Evolutionary conservation across 2,797 vertebrate genomes (phyloP), one percentile per base, ranked within the genome.

Genomic region (Bucorvus abyssinicus): DNA sequence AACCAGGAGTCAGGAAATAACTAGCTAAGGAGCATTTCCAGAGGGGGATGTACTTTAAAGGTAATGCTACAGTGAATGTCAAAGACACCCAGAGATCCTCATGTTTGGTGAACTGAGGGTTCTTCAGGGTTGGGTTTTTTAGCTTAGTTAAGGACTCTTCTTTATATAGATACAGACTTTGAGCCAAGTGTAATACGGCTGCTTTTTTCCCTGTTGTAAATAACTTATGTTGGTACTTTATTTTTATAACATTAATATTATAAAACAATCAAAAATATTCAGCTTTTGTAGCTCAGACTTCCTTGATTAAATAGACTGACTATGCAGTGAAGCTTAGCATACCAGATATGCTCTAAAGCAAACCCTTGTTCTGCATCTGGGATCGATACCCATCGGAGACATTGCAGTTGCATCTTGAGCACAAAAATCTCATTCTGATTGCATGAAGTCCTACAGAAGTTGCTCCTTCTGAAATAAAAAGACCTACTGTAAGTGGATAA

Each of bases 131-230:
- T n/a, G 3, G 2, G 1, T 61, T 74, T 71, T 60, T 49, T 21
- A 79, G n/a, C 19, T 68, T 78, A 36, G 64, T 77, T 94, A 76
- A 52, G 27, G 21, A 45, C 9, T 12, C 1, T 73, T 85, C 60
- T 84, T 68, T 55, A 53, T 53, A 57, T 3, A 89, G 67, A 30
- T 80, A 8, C 1, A 13, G 36, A 78, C 36, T 78, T 84, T 7
- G 44, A 84, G 50, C 17, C 30, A 49, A 63, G 12, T 84, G 9
- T 50, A 79, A 36, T 16, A 47, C 2, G 3, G 56, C 90, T 94
- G 73, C 32, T 77, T 82, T 90, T 94, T 89, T 87, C 67, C n/a
- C 32, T 79, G 6, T 40, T 90, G 78, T 78, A 86, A 91, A 93
- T 59, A 73, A 91, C 67, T 86, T 79, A 42, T 61, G 16, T 53